phyloP scores from a whole-genome alignment of 2,113 vertebrate genomes.

The Paedocypris sp. region DNA sequence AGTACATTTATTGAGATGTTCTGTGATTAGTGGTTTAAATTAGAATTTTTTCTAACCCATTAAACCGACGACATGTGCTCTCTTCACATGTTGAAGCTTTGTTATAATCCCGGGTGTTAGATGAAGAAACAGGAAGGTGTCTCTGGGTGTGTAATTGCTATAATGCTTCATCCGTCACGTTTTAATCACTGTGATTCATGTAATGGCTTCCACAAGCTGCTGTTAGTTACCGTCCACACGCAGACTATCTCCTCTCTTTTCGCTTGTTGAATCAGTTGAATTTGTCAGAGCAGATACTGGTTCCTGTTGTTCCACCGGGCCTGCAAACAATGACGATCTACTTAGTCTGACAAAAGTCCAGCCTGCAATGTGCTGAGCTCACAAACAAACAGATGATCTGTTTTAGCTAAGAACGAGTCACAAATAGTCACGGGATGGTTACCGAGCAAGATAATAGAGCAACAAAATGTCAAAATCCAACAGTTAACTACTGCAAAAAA shows the following conservation, averaged over 20 bases:
- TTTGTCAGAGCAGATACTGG: neutral
- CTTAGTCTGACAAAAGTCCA: neutral
- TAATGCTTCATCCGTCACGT: slow-evolving; percentile 14
- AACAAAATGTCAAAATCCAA: neutral
- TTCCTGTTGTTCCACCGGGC: neutral
- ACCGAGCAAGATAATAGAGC: no score
- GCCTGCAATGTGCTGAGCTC: slow-evolving; percentile 3
- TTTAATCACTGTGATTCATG: slow-evolving; percentile 29
- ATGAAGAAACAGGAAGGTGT: slow-evolving; percentile 5
- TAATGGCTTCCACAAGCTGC: neutral
- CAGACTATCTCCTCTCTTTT: neutral
- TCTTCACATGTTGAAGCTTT: no score
- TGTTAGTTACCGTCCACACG: neutral
- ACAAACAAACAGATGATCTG: neutral
- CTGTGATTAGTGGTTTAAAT: no score
- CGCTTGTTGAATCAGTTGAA: neutral
- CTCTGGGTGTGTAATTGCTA: slow-evolving; percentile 24
- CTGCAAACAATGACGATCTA: neutral
- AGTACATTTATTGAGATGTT: no score
- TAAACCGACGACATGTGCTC: no score
- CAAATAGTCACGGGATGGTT: neutral
- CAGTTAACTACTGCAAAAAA: no score
- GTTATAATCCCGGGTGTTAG: no score
- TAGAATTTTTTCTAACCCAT: no score
- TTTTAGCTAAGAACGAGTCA: neutral